Evolutionary conservation across 2,888 invertebrate species (phyloP).

Genomic region (Syrista parreyssii): DNA sequence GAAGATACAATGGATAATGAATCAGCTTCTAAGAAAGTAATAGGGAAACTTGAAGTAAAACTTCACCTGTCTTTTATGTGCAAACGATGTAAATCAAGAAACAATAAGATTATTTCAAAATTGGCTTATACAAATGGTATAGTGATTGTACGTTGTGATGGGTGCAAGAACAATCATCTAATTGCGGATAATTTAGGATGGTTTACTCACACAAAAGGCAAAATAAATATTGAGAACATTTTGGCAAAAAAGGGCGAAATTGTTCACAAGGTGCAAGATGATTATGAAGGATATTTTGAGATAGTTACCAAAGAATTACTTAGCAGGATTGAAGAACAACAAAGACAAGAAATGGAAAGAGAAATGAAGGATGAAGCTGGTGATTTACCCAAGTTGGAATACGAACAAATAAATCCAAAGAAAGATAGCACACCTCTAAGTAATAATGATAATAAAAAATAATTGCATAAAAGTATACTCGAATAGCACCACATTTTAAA

Average conservation of each 20-base stretch:
- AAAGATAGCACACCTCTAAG: neutral
- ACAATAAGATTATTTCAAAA: conserved; percentile 85
- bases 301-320: conserved; percentile 66
- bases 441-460: neutral
- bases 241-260: conserved; percentile 88
- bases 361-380: conserved; percentile 17
- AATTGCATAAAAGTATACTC: conserved; percentile 31
- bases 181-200: conserved; percentile 97
- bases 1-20: neutral
- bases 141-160: conserved; percentile 90
- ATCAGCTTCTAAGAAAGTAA: neutral
- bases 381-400: conserved; percentile 21
- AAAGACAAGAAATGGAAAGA: neutral
- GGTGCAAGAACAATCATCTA: conserved; percentile 89
- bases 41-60: conserved; percentile 69
- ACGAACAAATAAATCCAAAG: conserved; percentile 15
- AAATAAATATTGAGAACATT: conserved; percentile 90
- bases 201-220: conserved; percentile 80
- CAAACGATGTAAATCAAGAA: conserved; percentile 85
- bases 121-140: conserved; percentile 88
- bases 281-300: conserved; percentile 67
- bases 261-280: conserved; percentile 70
- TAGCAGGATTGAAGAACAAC: neutral
- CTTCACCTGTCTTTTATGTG: conserved; percentile 86
- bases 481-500: neutral